Conservation (phyloP, 2,797 vertebrate species). For the Pteronotus mesoamericanus region DNA sequence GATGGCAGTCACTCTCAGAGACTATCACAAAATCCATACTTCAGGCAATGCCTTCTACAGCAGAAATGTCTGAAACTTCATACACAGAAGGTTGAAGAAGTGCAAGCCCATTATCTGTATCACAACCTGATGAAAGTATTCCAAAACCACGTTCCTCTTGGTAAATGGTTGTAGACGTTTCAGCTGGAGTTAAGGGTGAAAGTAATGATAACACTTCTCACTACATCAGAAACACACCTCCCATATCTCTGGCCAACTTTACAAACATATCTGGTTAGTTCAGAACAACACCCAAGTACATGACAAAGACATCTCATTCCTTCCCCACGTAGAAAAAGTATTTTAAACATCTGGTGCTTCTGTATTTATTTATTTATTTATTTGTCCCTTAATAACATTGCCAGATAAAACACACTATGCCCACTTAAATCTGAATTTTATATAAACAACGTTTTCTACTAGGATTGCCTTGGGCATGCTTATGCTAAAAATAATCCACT, state of each 20-base stretch:
- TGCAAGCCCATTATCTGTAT: not conserved
- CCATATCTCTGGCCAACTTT: not conserved
- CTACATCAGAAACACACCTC: not conserved
- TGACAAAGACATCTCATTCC: not conserved
- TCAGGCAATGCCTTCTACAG: not conserved
- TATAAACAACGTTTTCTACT: not conserved
- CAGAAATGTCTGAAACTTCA: not conserved
- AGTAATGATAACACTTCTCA: not conserved
- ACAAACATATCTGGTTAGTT: not conserved
- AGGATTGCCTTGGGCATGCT: not conserved
- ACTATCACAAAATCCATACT: not conserved
- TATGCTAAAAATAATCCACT: constrained; percentile 5
- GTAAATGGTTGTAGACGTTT: not conserved
- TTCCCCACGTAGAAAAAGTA: not conserved
- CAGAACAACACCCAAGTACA: not conserved
- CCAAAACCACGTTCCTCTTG: not conserved
- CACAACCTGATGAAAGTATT: not conserved
- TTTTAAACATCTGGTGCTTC: not conserved
- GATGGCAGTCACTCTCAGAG: not conserved
- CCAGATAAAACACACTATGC: not conserved
- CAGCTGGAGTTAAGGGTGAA: not conserved
- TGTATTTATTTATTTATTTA: not conserved
- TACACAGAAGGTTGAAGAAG: not conserved
- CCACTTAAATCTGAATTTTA: not conserved
- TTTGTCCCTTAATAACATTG: not conserved